These are phyloP conservation scores for Chloebia gouldiae DNA, from an alignment of 2,113 vertebrate genomes.

Conservation along the genomic window DNA sequence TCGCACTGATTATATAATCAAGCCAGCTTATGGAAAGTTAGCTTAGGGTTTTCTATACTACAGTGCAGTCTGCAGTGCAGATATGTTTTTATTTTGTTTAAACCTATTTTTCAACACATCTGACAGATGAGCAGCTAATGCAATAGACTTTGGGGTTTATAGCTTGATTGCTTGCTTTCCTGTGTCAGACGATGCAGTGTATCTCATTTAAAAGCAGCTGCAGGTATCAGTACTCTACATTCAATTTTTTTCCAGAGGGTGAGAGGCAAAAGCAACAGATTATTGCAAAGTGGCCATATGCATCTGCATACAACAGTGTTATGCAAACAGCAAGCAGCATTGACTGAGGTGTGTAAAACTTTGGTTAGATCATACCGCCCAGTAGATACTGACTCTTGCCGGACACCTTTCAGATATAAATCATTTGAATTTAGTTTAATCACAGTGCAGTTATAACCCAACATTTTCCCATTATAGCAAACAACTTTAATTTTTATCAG, in stretches of 20 bases:
- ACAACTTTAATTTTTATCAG: conserved; percentile 52
- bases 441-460: conserved; percentile 63
- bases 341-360: conserved; percentile 81
- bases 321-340: conserved; percentile 85
- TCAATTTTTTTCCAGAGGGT: conserved; percentile 67
- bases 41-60: background rate
- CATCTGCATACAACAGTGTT: conserved; percentile 71
- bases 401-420: conserved; percentile 98
- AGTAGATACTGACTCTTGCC: conserved; percentile 93
- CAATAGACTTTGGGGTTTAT: background rate
- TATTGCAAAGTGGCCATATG: conserved; percentile 64
- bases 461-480: conserved; percentile 67
- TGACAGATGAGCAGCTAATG: conserved; percentile 8
- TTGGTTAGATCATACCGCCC: conserved; percentile 91
- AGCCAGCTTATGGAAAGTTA: background rate
- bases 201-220: conserved; percentile 65
- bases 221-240: conserved; percentile 53
- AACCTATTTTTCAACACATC: background rate
- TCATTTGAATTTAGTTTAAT: conserved; percentile 82
- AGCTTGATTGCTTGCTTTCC: conserved; percentile 46
- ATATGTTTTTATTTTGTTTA: background rate
- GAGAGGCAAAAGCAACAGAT: conserved; percentile 77
- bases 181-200: conserved; percentile 70
- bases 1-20: background rate
- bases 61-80: conserved; percentile 18